Base-by-base conservation (phyloP, 1,140 invertebrate genomes). In the Eurosta solidaginis region DNA sequence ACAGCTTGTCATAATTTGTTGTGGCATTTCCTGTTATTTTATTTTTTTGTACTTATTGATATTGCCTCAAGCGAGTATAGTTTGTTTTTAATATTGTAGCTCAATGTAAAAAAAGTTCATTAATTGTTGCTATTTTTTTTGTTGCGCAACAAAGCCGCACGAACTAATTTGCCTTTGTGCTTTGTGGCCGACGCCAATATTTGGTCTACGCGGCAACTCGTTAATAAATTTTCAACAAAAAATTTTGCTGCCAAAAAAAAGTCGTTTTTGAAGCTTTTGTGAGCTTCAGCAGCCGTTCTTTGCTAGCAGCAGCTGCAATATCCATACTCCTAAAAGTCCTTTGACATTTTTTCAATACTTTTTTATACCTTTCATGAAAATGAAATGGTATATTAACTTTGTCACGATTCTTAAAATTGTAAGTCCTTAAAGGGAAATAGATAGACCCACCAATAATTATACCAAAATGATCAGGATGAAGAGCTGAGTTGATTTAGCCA, bases 141-240 rank as follows among this genome's bases (percentile, higher is more conserved):
- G 36, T 40, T 27, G 7, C 59, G 22, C 59, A 40, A 36, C 59
- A 68, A 40, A 68, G 59, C 36, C 59, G 33, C 33, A 36, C 17
- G 40, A 68, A 68, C 59, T 68, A 68, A 68, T 68, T 68, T 68
- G 59, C 59, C n/a, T 68, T 68, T 40, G 59, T 40, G 59, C 59
- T 68, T 68, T 68, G 29, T 36, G 33, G n/a, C 33, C 7, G 59
- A n/a, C n/a, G n/a, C n/a, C 33, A 36, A 40, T 68, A n/a, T 40
- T 68, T 20, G 59, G 29, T 63, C 29, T 22, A 33, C n/a, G 33
- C 40, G 59, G 22, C 59, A 68, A 20, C 22, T 12, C 6, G 59
- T 7, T 68, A 68, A 68, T 68, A 68, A 68, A 68, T 68, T 68
- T 68, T n/a, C 29, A 40, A 40, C 59, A 68, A 68, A 68, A 68